A percentile compares a stretch with the other conserved stretches of the same genome.
Evolutionary conservation across 2,888 invertebrate genomes (phyloP).

Genomic region (Athalia rosae): DNA sequence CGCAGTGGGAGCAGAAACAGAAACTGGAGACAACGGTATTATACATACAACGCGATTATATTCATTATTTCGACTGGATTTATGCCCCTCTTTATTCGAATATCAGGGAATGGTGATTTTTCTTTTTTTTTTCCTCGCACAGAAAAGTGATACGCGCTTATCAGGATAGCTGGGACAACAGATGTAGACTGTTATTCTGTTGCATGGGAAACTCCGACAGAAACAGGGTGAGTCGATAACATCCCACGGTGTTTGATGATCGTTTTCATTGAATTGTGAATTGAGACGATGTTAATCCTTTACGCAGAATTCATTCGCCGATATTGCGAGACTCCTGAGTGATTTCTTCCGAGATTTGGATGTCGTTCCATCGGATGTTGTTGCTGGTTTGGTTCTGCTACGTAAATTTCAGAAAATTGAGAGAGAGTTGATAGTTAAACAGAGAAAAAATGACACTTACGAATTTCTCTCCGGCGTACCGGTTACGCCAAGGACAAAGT

Average conservation of each 20-base stretch:
- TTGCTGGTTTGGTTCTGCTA: conserved; percentile 87
- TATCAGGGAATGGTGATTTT: neutral
- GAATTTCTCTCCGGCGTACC: conserved; percentile 91
- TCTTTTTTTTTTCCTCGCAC: conserved; percentile 57
- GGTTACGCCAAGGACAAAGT: conserved; percentile 87
- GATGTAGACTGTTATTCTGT: conserved; percentile 88
- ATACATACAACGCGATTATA: conserved; percentile 26
- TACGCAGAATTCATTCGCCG: conserved; percentile 85
- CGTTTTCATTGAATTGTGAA: neutral
- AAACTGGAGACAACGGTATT: conserved; percentile 89
- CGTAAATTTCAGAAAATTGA: conserved; percentile 88
- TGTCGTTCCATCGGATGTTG: conserved; percentile 91
- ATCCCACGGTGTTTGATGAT: too few relatives aligned
- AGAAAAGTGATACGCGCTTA: conserved; percentile 91
- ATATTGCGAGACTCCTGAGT: conserved; percentile 87
- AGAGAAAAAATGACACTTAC: conserved; percentile 88
- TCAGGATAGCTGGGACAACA: conserved; percentile 91
- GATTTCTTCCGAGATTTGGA: conserved; percentile 92
- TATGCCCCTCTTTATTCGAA: neutral
- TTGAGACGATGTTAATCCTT: conserved; percentile 26
- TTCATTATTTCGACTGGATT: neutral
- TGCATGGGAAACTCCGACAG: conserved; percentile 87
- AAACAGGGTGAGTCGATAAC: conserved; percentile 76
- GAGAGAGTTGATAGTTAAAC: conserved; percentile 83
- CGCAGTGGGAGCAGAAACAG: conserved; percentile 85